Evolutionary conservation across 2,113 vertebrate genomes (phyloP), one percentile per base, ranked within the genome.

Genomic region (Larimichthys crocea): DNA sequence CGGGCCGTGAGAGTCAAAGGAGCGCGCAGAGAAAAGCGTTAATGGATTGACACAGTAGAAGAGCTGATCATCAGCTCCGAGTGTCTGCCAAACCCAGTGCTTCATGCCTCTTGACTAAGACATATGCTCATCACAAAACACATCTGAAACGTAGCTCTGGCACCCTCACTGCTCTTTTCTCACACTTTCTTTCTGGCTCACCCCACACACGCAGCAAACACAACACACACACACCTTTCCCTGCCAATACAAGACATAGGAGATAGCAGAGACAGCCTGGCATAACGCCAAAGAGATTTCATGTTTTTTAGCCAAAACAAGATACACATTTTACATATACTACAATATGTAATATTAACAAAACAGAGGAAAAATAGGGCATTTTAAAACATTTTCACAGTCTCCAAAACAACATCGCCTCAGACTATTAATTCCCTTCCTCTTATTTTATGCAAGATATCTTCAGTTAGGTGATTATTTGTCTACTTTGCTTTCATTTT

Each of bases 51-150:
- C 74, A 83, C 55, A 62, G 80, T 52, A 26, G 80, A 89, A 69
- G 89, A 91, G 88, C 88, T 90, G 89, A 94, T 93, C 86, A 73
- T 40, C 88, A 85, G 85, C 79, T 66, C 61, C 29, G 77, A 86
- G 84, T 67, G 64, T 71, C 76, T 83, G 83, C 55, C 83, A 67
- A 64, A 70, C 66, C 71, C 80, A 59, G 20, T 56, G 64, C 76
- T 91, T 70, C 77, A 72, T 73, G 74, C 68, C 65, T 83, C 79
- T 87, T 82, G 75, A 92, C 80, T 59, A 50, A 81, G 84, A 91
- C 84, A 89, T 84, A 89, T 90, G 89, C 56, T 83, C 56, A 60
- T 74, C 77, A 92, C 76, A 84, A 92, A 89, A 87, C 86, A 87
- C 60, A 79, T 84, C 74, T 85, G 79, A 91, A 86, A 79, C 78